Evolutionary conservation across 2,888 invertebrate species (phyloP).

Genomic region (Ectemnius cavifrons): DNA sequence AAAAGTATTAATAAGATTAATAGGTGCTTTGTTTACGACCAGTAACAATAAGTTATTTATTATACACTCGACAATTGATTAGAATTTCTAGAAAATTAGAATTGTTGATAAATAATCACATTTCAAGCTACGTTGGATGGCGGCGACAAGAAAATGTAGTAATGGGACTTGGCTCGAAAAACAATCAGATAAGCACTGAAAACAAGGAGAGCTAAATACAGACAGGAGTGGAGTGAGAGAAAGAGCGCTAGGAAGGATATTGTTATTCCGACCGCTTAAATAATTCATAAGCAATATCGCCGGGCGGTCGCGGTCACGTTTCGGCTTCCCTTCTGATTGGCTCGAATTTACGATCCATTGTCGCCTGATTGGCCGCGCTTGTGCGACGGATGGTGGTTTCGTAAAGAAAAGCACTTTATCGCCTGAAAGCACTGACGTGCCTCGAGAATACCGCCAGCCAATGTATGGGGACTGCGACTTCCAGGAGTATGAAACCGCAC

Average conservation of each 20-base stretch:
- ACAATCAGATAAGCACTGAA: too few relatives aligned
- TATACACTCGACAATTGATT: too few relatives aligned
- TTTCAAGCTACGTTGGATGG: too few relatives aligned
- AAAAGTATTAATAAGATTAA: too few relatives aligned
- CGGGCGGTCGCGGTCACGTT: conserved; percentile 73
- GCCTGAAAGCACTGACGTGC: conserved; percentile 64
- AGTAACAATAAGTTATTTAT: too few relatives aligned
- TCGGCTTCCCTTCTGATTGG: conserved; percentile 73
- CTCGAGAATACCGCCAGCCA: conserved; percentile 31
- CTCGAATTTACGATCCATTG: conserved; percentile 76
- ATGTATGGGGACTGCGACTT: conserved; percentile 22
- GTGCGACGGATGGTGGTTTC: conserved; percentile 69
- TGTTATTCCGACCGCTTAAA: conserved; percentile 70
- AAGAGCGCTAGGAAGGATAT: conserved; percentile 35
- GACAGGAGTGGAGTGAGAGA: not conserved
- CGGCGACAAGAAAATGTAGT: too few relatives aligned
- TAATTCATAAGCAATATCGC: conserved; percentile 76
- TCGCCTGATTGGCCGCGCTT: conserved; percentile 76
- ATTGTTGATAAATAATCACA: too few relatives aligned
- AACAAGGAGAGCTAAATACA: too few relatives aligned
- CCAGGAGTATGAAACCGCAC: conserved; percentile 50
- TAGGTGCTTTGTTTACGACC: too few relatives aligned
- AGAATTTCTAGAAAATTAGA: too few relatives aligned
- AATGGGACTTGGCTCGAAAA: too few relatives aligned
- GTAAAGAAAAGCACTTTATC: conserved; percentile 71